Conservation (phyloP, 2,888 invertebrate species). For the Cheilosia urbana region DNA sequence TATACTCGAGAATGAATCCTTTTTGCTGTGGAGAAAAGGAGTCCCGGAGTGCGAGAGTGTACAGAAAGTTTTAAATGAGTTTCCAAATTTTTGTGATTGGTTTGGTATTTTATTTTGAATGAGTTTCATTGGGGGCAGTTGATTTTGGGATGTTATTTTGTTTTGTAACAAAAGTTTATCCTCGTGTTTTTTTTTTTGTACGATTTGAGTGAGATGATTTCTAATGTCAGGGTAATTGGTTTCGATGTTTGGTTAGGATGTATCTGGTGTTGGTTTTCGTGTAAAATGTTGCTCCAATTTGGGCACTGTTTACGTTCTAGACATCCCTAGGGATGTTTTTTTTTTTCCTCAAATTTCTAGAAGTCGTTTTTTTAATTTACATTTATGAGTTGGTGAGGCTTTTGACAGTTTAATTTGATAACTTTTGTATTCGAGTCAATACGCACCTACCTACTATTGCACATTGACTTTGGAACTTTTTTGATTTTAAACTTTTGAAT, state of each 20-base stretch:
- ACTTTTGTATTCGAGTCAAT: neutral
- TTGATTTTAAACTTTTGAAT: neutral
- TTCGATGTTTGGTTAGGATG: constrained; percentile 41
- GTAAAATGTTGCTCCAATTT: neutral
- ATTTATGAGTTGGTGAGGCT: neutral
- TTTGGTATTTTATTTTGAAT: constrained; percentile 37
- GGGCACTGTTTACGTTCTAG: neutral
- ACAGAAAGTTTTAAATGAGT: constrained; percentile 65
- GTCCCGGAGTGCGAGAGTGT: constrained; percentile 3
- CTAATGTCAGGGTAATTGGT: constrained; percentile 51
- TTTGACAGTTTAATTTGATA: neutral
- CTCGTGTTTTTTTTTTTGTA: neutral
- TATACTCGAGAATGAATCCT: constrained; percentile 37
- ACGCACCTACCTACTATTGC: neutral
- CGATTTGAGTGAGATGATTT: constrained; percentile 34
- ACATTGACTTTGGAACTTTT: neutral
- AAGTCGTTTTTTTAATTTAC: neutral
- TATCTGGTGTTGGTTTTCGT: neutral
- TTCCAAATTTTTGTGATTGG: constrained; percentile 53
- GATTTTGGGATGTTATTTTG: constrained; percentile 15
- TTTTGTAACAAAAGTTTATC: constrained; percentile 26
- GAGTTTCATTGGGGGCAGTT: constrained; percentile 12
- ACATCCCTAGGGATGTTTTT: neutral
- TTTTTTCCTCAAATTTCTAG: neutral
- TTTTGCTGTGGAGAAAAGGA: constrained; percentile 4